Base-by-base conservation (phyloP, 2,888 invertebrate genomes). In the Drosophila melanocephala region DNA sequence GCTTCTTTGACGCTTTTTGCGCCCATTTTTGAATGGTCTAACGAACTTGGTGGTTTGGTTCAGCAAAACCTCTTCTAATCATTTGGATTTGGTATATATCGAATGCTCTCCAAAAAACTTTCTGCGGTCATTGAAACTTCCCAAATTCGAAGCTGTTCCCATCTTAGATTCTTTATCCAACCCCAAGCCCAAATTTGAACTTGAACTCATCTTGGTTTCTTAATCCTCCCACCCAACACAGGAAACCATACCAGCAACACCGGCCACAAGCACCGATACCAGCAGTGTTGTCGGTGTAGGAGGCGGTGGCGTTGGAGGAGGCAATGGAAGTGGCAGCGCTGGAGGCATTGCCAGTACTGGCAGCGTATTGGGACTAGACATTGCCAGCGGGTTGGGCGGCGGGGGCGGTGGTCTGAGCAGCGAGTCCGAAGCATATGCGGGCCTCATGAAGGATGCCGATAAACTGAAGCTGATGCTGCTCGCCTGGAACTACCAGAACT, bases 381-480 rank as follows among this genome's bases (percentile, higher is more conserved):
- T 87, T 59, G 87, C 83, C 16, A 82, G 77, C 64, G 75, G 89
- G 26, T 50, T 87, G 44, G 70, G 89, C 59, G 58, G 57, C 14
- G 57, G 58, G 28, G 68, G 91, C 39, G 80, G 75, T 10, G 76
- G 79, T 52, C 70, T 85, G 72, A 81, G 79, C 83, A 84, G 85
- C 86, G 85, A 93, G 79, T 71, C 87, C 28, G 93, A 93, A 75
- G 92, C 93, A 26, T 93, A 93, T 71, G 92, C 93, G 30, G 94
- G 93, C 16, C 89, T 94, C 2, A 93, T 96, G 95, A 97, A 97
- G 95, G 97, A 97, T 94, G 96, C 96, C 91, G 97, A 97, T 95
- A 97, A 97, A 95, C 95, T 97, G 94, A 97, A 97, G 95, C 95
- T 97, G 95, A 97, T 97, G 97, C 95, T 97, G 94, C 95, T 97